Base-by-base conservation (phyloP, 2,888 invertebrate genomes). In the Danaus chrysippus region DNA sequence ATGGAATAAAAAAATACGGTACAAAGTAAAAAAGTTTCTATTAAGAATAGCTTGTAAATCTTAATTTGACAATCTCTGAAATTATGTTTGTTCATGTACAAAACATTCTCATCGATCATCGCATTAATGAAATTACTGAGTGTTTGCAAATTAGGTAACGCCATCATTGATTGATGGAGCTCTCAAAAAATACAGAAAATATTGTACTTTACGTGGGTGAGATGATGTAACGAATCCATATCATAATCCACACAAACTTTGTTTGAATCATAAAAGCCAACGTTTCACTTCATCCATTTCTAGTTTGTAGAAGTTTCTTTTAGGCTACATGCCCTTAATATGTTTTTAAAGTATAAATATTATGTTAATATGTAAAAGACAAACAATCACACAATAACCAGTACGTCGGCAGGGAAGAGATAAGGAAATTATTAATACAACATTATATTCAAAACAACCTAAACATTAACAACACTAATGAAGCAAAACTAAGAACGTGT, bases 101-200 rank as follows among this genome's bases (percentile, higher is more conserved):
- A n/a, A 58, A 62, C 61, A 46, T 56, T 46, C 49, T 62, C 69
- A 74, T 74, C 73, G 69, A 73, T 73, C 73, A 74, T 71, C 63
- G 64, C 65, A 63, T 63, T 73, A 73, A 75, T 71, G 71, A 70
- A 73, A 72, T 73, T 70, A 72, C 63, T 65, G 58, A 67, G 64
- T 72, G 70, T 73, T 73, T 65, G 65, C 72, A 70, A 75, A 73
- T 74, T 72, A 73, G 68, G 68, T 68, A 71, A 66, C 67, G 64
- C 59, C 57, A 44, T 58, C 58, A 63, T 65, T 71, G 73, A 73
- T 75, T 68, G 74, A 73, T 73, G 68, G 66, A 41, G 23, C 43
- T n/a, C 15, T 34, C 43, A 11, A 49, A 49, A 49, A 49, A 49
- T 17, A 17, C 49, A 49, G 49, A 17, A 9, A 49, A 49, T n/a